Evolutionary conservation across 2,797 vertebrate species (phyloP).

Genomic region (Leptodactylus fallax): DNA sequence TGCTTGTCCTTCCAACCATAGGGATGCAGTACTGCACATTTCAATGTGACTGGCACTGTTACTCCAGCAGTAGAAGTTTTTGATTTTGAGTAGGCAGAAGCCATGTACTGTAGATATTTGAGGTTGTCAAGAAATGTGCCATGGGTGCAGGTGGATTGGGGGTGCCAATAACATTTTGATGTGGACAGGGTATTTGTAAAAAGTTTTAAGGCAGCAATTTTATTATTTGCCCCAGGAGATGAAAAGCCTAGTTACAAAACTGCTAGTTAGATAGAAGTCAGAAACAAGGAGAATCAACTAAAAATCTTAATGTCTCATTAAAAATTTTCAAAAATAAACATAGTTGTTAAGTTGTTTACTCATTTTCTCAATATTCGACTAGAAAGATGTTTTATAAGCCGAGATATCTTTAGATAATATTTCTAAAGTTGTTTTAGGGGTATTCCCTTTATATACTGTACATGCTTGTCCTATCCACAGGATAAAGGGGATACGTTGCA

Average conservation of each 20-base stretch:
- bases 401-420: too few relatives aligned
- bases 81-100: too few relatives aligned
- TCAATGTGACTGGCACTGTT: neutral
- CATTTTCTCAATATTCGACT: neutral
- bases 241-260: neutral
- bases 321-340: too few relatives aligned
- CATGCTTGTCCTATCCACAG: too few relatives aligned
- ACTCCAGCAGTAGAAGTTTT: too few relatives aligned
- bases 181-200: neutral
- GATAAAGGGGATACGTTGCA: too few relatives aligned
- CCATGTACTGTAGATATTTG: neutral
- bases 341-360: neutral
- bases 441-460: too few relatives aligned
- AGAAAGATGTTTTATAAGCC: neutral
- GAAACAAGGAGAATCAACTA: neutral
- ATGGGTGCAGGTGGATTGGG: neutral
- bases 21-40: neutral
- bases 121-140: neutral
- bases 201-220: neutral
- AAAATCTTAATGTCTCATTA: too few relatives aligned
- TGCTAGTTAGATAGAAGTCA: neutral
- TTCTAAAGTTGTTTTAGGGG: too few relatives aligned
- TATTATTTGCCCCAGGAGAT: neutral
- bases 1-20: constrained; percentile 29
- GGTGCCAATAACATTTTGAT: neutral